Percentiles rank a stretch among this genome's conserved stretches.
Evolutionary conservation across 1,140 invertebrate genomes (phyloP).

Genomic region (Heliconius hewitsoni): DNA sequence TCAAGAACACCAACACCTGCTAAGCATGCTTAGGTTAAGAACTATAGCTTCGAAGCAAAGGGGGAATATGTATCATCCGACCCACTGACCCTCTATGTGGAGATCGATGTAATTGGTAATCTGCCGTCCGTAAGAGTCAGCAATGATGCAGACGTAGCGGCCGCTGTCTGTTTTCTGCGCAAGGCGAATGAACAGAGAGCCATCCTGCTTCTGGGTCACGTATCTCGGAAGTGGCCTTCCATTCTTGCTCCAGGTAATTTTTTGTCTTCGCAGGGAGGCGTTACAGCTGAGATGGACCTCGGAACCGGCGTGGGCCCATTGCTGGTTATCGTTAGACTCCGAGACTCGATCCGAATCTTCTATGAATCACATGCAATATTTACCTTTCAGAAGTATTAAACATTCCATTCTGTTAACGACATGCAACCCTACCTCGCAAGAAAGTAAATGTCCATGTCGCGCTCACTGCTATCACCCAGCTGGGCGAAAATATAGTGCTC

Average conservation of each 20-base stretch:
- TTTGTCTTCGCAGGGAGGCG: conserved; percentile 60
- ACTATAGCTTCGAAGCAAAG: conserved; percentile 39
- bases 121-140: conserved; percentile 73
- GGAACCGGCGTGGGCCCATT: conserved; percentile 80
- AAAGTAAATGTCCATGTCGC: neutral
- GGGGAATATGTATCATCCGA: conserved; percentile 30
- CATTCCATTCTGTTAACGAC: conserved; percentile 1
- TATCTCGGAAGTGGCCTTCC: conserved; percentile 72
- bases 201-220: conserved; percentile 55
- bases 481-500: conserved; percentile 38
- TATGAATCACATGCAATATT: conserved; percentile 48
- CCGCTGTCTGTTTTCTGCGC: conserved; percentile 85
- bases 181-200: conserved; percentile 74
- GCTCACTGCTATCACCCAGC: conserved; percentile 9
- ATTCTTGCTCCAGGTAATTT: conserved; percentile 82
- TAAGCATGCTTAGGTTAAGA: conserved; percentile 56
- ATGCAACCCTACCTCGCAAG: conserved; percentile 2
- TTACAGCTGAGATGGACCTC: conserved; percentile 83
- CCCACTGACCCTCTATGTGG: conserved; percentile 86
- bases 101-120: conserved; percentile 86
- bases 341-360: conserved; percentile 57
- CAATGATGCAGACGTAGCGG: conserved; percentile 86
- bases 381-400: conserved; percentile 4
- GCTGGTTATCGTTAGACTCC: conserved; percentile 69
- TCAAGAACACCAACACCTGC: conserved; percentile 28